phyloP scores from a whole-genome alignment of 2,113 vertebrate species.

The zebrafish (Danio rerio) region DNA sequence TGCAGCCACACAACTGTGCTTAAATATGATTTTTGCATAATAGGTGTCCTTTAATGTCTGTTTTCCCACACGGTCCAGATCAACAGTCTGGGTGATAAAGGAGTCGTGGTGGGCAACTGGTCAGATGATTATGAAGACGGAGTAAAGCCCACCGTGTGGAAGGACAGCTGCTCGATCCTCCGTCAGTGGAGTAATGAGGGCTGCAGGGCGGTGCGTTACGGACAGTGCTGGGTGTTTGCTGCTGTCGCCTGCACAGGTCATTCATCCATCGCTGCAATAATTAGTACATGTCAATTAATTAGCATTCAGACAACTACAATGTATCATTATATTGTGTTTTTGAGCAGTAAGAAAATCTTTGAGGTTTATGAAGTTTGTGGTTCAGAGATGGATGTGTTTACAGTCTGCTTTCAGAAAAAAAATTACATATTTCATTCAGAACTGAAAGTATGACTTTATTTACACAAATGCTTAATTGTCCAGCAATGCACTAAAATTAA shows the following conservation, averaged over 20 bases:
- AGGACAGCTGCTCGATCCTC: slow-evolving; percentile 84
- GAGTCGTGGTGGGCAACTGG: slow-evolving; percentile 86
- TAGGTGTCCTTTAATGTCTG: neutral
- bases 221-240: slow-evolving; percentile 96
- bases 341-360: neutral
- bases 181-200: slow-evolving; percentile 75
- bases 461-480: too few species aligned
- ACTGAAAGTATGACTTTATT: too few species aligned
- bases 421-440: too few species aligned
- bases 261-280: neutral
- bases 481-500: too few species aligned
- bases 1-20: too few species aligned
- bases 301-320: neutral
- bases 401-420: neutral
- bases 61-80: slow-evolving; percentile 73
- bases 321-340: neutral
- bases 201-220: slow-evolving; percentile 81
- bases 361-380: too few species aligned
- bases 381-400: neutral
- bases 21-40: too few species aligned
- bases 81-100: slow-evolving; percentile 85
- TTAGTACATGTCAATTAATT: neutral
- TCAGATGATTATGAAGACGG: slow-evolving; percentile 71
- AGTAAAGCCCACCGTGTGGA: slow-evolving; percentile 83
- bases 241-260: slow-evolving; percentile 89